Percentiles rank a stretch among this genome's conserved stretches.
phyloP scores from a whole-genome alignment of 2,888 invertebrate genomes.

The Meta bourneti region DNA sequence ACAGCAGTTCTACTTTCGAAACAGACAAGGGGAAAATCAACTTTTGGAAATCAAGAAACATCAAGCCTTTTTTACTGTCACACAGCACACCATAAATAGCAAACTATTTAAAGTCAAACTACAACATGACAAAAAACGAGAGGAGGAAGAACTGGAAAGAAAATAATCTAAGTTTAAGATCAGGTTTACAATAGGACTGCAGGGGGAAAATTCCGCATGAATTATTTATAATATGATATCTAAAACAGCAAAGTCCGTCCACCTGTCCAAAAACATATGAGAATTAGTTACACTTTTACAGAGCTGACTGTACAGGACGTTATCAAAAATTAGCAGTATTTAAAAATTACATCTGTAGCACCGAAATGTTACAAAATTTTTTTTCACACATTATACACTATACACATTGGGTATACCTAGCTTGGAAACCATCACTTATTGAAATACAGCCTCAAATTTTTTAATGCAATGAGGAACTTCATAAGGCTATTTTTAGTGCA shows the following conservation, averaged over 20 bases:
- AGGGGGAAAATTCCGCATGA: slow-evolving; percentile 46
- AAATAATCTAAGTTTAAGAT: slow-evolving; percentile 9
- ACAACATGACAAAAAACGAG: not conserved
- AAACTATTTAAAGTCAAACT: slow-evolving; percentile 3
- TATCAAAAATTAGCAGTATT: slow-evolving; percentile 77
- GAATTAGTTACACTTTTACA: slow-evolving; percentile 76
- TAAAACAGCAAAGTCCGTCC: slow-evolving; percentile 58
- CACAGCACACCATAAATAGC: slow-evolving; percentile 10
- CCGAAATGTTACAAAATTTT: slow-evolving; percentile 76
- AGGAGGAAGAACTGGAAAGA: not conserved
- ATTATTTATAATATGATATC: slow-evolving; percentile 64
- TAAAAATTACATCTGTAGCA: slow-evolving; percentile 77
- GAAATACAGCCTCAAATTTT: slow-evolving; percentile 27
- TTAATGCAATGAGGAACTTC: slow-evolving; percentile 69
- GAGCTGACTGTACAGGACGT: slow-evolving; percentile 77
- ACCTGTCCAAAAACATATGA: slow-evolving; percentile 67
- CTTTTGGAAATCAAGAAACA: slow-evolving; percentile 1
- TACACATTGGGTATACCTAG: slow-evolving; percentile 76
- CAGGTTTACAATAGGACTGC: not conserved
- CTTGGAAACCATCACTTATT: slow-evolving; percentile 59
- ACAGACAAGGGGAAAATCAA: not conserved
- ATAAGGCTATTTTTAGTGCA: slow-evolving; percentile 52
- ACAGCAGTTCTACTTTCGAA: not conserved
- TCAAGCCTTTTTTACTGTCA: slow-evolving; percentile 6
- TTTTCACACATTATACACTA: slow-evolving; percentile 76